Evolutionary conservation across 2,888 invertebrate species (phyloP).

Genomic region (Seladonia tumulorum): DNA sequence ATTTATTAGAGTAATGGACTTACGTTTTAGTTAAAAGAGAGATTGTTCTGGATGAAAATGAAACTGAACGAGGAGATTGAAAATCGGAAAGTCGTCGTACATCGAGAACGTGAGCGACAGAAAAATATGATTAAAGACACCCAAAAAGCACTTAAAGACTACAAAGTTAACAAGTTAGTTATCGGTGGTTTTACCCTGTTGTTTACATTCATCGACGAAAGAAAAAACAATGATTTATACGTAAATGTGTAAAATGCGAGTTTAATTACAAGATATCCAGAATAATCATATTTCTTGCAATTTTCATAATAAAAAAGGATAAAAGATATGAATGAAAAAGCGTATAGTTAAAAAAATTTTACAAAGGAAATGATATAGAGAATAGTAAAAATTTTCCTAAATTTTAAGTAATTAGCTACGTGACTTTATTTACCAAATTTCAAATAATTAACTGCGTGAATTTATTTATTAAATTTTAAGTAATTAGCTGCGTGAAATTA

Average conservation of each 20-base stretch:
- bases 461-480: background rate
- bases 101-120: constrained; percentile 84
- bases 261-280: too few species aligned
- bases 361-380: too few species aligned
- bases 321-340: too few species aligned
- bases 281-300: too few species aligned
- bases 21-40: constrained; percentile 84
- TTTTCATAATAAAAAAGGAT: too few species aligned
- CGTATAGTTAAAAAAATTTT: too few species aligned
- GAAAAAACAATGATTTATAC: background rate
- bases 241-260: too few species aligned
- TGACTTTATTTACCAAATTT: too few species aligned
- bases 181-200: too few species aligned
- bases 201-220: background rate
- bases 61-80: constrained; percentile 86
- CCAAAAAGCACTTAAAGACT: constrained; percentile 44
- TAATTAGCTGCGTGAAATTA: background rate
- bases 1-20: background rate
- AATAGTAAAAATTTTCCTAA: too few species aligned
- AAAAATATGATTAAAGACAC: constrained; percentile 82
- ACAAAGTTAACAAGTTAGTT: constrained; percentile 50
- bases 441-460: too few species aligned
- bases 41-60: constrained; percentile 85
- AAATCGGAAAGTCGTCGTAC: constrained; percentile 84
- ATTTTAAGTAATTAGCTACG: too few species aligned